These are phyloP conservation scores for Eumerus sabulonum DNA, from an alignment of 2,888 invertebrate species.

Conservation along the genomic window DNA sequence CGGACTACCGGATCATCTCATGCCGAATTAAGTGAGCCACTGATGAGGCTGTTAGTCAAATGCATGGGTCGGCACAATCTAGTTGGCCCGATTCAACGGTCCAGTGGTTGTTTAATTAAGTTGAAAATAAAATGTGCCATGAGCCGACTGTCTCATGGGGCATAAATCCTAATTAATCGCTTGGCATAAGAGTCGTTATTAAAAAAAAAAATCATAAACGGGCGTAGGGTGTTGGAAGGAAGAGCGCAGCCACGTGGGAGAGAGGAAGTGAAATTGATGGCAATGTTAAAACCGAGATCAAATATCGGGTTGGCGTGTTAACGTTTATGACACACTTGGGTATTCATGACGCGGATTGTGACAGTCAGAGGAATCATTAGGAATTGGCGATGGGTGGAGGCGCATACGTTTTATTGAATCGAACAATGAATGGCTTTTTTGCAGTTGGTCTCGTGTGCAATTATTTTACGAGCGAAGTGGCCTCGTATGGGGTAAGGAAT, in stretches of 20 bases:
- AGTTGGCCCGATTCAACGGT: not conserved
- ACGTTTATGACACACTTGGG: too few relatives aligned
- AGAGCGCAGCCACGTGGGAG: not conserved
- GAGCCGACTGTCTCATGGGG: constrained; percentile 19
- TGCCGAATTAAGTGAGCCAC: constrained; percentile 25
- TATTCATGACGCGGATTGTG: too few relatives aligned
- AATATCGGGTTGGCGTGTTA: constrained; percentile 23
- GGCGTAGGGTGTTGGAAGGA: not conserved
- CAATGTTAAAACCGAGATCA: constrained; percentile 41
- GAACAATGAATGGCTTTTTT: too few relatives aligned
- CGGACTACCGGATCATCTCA: constrained; percentile 24
- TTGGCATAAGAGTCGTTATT: constrained; percentile 11
- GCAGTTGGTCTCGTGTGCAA: too few relatives aligned
- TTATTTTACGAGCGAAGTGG: too few relatives aligned
- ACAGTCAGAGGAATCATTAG: too few relatives aligned
- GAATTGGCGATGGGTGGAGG: too few relatives aligned
- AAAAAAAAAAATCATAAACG: constrained; percentile 21
- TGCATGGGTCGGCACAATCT: constrained; percentile 6
- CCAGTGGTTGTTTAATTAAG: constrained; percentile 52
- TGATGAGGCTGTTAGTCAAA: constrained; percentile 40
- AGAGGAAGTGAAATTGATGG: constrained; percentile 20
- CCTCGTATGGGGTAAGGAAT: too few relatives aligned
- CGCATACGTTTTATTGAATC: too few relatives aligned
- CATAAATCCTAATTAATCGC: constrained; percentile 53
- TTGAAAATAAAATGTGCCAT: constrained; percentile 46